phyloP scores from a whole-genome alignment of 2,888 invertebrate genomes.

The Stegophylla sp. region DNA sequence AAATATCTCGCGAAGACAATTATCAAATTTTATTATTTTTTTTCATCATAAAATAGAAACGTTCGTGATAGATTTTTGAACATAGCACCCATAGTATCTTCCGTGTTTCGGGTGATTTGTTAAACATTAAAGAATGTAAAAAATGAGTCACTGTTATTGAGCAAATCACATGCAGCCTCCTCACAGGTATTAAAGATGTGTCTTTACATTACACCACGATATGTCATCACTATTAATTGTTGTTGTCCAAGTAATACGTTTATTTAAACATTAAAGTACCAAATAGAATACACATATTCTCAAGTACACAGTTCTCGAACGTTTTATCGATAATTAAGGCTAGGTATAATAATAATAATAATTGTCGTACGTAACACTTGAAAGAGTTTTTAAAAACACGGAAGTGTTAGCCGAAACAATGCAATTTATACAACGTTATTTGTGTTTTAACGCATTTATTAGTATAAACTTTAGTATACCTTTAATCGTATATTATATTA shows the following conservation, averaged over 20 bases:
- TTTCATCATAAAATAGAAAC: neutral
- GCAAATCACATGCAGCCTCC: no score
- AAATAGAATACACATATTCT: no score
- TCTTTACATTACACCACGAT: no score
- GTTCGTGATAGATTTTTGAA: no score
- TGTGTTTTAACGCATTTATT: slow-evolving; percentile 1
- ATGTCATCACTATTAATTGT: no score
- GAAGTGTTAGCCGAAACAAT: slow-evolving; percentile 15
- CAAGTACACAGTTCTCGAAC: neutral
- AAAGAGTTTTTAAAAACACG: slow-evolving; percentile 16
- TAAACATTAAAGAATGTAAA: no score
- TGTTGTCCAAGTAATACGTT: no score
- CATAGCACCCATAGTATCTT: neutral
- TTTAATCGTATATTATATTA: neutral
- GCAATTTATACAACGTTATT: neutral
- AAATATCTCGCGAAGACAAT: neutral
- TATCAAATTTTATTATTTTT: slow-evolving; percentile 4
- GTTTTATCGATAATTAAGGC: neutral
- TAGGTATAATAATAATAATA: neutral
- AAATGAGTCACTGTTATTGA: no score
- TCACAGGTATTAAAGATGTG: no score
- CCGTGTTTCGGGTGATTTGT: neutral
- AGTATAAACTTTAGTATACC: neutral
- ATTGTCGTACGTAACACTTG: neutral
- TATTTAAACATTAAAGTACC: no score